Evolutionary conservation across 2,797 vertebrate genomes (phyloP).

Genomic region (Masticophis lateralis): DNA sequence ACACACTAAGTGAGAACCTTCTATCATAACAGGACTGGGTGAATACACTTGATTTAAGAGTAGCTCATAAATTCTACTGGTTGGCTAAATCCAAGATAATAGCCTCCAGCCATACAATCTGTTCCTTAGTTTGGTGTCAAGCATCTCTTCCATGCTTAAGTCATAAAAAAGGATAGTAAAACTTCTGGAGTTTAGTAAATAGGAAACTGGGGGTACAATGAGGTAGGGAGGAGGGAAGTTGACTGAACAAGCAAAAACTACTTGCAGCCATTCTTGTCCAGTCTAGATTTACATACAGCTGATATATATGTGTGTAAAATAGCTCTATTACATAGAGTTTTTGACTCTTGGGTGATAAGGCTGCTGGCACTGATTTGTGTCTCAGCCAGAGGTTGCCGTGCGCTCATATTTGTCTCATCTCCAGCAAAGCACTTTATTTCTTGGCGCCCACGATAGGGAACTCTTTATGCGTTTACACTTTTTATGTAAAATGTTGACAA

Average conservation of each 20-base stretch:
- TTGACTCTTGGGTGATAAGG: not conserved
- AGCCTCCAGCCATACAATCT: not conserved
- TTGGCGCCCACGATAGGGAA: not conserved
- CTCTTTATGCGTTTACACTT: fast-evolving
- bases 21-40: not conserved
- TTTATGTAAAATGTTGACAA: not conserved
- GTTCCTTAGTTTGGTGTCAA: not conserved
- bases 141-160: not conserved
- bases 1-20: not conserved
- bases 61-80: not conserved
- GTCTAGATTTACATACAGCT: not conserved
- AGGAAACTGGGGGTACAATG: not conserved
- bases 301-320: not conserved
- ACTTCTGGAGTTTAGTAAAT: not conserved
- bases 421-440: not conserved
- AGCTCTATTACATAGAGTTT: too few relatives aligned
- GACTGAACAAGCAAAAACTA: not conserved
- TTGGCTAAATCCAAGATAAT: not conserved
- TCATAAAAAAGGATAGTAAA: constrained; percentile 4
- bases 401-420: not conserved
- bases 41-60: not conserved
- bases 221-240: not conserved
- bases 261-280: not conserved
- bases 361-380: not conserved
- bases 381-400: not conserved